Base-by-base conservation (phyloP, 2,888 invertebrate genomes). In the Agrypnus murinus region DNA sequence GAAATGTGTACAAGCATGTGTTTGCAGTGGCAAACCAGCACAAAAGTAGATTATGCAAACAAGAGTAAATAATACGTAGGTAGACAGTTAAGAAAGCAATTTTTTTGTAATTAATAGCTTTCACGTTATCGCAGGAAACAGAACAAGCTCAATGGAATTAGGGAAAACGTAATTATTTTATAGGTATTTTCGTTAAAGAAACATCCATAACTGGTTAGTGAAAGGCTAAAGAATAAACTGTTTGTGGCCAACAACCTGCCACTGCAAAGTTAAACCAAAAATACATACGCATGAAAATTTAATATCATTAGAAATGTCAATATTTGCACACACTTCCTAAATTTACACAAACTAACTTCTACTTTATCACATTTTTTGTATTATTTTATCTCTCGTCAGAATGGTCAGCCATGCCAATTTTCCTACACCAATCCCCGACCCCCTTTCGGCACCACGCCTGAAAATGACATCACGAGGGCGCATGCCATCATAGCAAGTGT, bases 331-430 rank as follows among this genome's bases (percentile, higher is more conserved):
- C 36, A 63, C 59, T 65, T 45, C 43, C 62, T 36, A 65, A 34
- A 69, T 59, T 59, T 32, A 43, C 48, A 60, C 55, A 45, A 68
- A 59, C 65, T 31, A 48, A 57, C 63, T 73, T 69, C 72, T 71
- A 73, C 74, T 75, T 78, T 77, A 74, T 77, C 75, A 75, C 75
- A 77, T 77, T 80, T n/a, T n/a, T 81, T 71, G 66, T 57, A 75
- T 25, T 77, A 75, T 77, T 79, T 78, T 75, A 65, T 69, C 64
- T 48, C 50, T 68, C 53, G 65, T 80, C 70, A 68, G 75, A 79
- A 80, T 74, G 74, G 80, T 82, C 84, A 80, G 83, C 84, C 84
- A 84, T 84, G 84, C 85, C 82, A 85, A 82, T 84, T 84, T 84
- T 81, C 79, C 79, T 78, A 77, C 78, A 77, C 77, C 78, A 72